Conservation (phyloP, 2,113 vertebrate genomes). For the Cairina moschata region DNA sequence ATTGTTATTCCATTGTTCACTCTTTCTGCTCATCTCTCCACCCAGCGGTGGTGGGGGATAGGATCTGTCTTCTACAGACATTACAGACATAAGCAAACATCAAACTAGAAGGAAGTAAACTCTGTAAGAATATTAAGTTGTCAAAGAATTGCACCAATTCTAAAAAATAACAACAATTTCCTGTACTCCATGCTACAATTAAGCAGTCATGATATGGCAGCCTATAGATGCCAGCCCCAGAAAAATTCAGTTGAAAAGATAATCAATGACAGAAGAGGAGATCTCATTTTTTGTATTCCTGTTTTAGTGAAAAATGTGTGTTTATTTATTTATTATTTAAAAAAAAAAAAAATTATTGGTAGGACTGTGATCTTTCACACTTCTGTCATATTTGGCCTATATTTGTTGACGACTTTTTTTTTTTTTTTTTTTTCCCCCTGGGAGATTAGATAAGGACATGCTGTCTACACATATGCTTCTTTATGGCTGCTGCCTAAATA, state of each 20-base stretch:
- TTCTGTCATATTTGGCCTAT: conserved; percentile 1
- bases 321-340: neutral
- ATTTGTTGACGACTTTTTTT: neutral
- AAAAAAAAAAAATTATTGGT: neutral
- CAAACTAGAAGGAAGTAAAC: neutral
- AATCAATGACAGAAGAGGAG: conserved; percentile 28
- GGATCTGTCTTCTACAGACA: conserved; percentile 7
- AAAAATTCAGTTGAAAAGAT: conserved; percentile 55
- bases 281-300: conserved; percentile 22
- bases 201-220: conserved; percentile 72
- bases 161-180: conserved; percentile 67
- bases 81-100: neutral
- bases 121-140: conserved; percentile 45
- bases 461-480: neutral
- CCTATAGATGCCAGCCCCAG: conserved; percentile 28
- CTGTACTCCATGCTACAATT: conserved; percentile 58
- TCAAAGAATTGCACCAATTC: conserved; percentile 46
- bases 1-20: neutral
- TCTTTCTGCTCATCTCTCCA: neutral
- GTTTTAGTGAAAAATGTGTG: neutral
- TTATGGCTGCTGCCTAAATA: neutral
- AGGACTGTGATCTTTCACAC: conserved; percentile 8
- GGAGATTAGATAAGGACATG: neutral
- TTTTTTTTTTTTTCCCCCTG: neutral
- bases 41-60: neutral